Conservation (phyloP, 2,113 vertebrate genomes). For the Manacus vitellinus region DNA sequence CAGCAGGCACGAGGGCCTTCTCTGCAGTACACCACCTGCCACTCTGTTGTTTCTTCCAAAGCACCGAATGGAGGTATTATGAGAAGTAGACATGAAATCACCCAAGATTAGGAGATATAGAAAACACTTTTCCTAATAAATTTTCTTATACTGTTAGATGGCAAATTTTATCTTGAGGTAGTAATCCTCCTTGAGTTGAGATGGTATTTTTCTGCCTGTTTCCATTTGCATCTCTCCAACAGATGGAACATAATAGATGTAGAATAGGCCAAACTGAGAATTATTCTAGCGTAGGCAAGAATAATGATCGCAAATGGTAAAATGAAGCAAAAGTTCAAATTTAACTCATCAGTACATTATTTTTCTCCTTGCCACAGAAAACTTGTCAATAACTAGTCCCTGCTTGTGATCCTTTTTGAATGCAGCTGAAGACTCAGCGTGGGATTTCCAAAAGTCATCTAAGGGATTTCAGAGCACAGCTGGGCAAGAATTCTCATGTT, state of each 20-base stretch:
- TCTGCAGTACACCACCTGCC: not conserved
- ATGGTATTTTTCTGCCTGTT: slow-evolving; percentile 12
- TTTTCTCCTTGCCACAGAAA: not conserved
- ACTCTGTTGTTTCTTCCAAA: not conserved
- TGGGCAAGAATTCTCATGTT: not conserved
- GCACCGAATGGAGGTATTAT: not conserved
- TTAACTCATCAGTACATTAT: not conserved
- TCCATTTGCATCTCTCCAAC: not conserved
- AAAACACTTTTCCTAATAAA: not conserved
- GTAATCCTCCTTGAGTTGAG: not conserved
- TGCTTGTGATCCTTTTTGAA: not conserved
- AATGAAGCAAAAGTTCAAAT: slow-evolving; percentile 20
- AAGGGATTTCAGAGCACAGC: not conserved
- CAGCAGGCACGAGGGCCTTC: not conserved
- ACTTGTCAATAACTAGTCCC: not conserved
- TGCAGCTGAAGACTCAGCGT: not conserved
- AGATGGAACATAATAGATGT: slow-evolving; percentile 16
- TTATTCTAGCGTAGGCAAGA: slow-evolving; percentile 15
- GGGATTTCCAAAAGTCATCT: slow-evolving; percentile 9
- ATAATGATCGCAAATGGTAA: slow-evolving; percentile 6
- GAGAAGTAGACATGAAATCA: not conserved
- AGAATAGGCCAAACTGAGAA: slow-evolving; percentile 9
- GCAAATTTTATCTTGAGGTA: not conserved
- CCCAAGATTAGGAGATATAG: not conserved
- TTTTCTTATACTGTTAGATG: not conserved